Evolutionary conservation across 1,140 invertebrate genomes (phyloP).

Genomic region (Neoseiulus cucumeris): DNA sequence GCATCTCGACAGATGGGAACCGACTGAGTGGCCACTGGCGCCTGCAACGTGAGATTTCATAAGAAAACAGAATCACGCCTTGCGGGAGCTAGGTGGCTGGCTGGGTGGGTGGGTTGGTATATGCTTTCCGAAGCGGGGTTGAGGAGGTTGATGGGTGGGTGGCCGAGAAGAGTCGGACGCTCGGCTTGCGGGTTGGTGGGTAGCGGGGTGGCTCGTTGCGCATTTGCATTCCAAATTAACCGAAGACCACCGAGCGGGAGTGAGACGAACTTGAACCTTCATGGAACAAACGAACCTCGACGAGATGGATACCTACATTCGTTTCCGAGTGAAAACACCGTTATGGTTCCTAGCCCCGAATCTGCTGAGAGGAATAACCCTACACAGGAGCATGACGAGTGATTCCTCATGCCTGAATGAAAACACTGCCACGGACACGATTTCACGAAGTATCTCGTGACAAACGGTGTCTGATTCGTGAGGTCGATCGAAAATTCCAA

Average conservation of each 20-base stretch:
- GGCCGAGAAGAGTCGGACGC: neutral
- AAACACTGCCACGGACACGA: too few species aligned
- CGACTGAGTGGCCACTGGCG: neutral
- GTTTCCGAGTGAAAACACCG: too few species aligned
- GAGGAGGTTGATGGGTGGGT: neutral
- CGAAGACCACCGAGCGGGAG: neutral
- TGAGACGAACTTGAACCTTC: neutral
- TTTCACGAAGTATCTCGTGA: too few species aligned
- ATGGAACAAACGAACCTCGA: too few species aligned
- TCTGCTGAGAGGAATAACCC: too few species aligned
- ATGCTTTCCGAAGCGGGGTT: neutral
- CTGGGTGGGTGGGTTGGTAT: neutral
- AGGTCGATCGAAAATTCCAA: too few species aligned
- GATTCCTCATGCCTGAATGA: too few species aligned
- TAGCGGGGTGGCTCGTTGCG: neutral
- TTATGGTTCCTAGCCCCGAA: too few species aligned
- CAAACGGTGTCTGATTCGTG: too few species aligned
- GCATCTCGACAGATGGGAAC: neutral
- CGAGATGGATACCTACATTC: too few species aligned
- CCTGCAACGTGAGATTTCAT: conserved; percentile 10
- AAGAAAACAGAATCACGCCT: conserved; percentile 12
- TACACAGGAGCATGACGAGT: too few species aligned
- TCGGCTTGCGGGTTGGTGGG: too few species aligned
- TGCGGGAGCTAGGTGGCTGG: neutral
- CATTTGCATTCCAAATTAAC: conserved; percentile 12